Percentiles rank a stretch among this genome's conserved stretches.
phyloP scores from a whole-genome alignment of 2,113 vertebrate genomes.

The Steatornis caripensis region DNA sequence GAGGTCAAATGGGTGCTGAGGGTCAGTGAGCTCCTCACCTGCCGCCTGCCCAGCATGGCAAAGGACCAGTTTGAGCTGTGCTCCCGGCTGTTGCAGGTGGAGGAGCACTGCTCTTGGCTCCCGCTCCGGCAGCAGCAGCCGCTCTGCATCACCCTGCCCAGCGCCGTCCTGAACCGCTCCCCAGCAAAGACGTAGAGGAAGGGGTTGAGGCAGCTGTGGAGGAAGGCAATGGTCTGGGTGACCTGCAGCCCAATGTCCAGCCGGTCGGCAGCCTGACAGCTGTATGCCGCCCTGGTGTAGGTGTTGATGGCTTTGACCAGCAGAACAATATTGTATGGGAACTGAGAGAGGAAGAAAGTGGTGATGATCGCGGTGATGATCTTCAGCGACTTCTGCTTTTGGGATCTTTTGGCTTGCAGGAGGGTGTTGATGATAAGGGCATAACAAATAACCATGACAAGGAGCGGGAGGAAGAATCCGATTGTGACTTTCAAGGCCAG shows the following conservation, averaged over 20 bases:
- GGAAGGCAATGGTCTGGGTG: conserved; percentile 81
- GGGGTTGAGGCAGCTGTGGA: conserved; percentile 89
- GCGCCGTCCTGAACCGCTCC: conserved; percentile 79
- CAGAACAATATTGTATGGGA: conserved; percentile 82
- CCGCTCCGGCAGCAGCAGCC: background rate
- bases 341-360: conserved; percentile 83
- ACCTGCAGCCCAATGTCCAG: conserved; percentile 80
- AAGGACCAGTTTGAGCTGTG: conserved; percentile 74
- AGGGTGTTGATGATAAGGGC: conserved; percentile 83
- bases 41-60: conserved; percentile 72
- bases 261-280: conserved; percentile 46
- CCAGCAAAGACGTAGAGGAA: conserved; percentile 88
- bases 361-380: conserved; percentile 82
- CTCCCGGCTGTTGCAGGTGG: background rate
- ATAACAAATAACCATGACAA: conserved; percentile 85
- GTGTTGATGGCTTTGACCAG: conserved; percentile 75
- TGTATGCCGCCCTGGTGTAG: conserved; percentile 26
- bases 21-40: conserved; percentile 73
- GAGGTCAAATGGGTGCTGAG: conserved; percentile 38
- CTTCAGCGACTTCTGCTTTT: conserved; percentile 86
- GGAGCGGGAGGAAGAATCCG: conserved; percentile 83
- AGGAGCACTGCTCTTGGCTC: background rate
- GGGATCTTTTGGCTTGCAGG: conserved; percentile 79
- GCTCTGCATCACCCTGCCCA: conserved; percentile 69
- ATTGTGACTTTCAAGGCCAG: conserved; percentile 80